These are phyloP conservation scores for Clusia tigrina DNA, from an alignment of 2,888 invertebrate species.

Conservation along the genomic window DNA sequence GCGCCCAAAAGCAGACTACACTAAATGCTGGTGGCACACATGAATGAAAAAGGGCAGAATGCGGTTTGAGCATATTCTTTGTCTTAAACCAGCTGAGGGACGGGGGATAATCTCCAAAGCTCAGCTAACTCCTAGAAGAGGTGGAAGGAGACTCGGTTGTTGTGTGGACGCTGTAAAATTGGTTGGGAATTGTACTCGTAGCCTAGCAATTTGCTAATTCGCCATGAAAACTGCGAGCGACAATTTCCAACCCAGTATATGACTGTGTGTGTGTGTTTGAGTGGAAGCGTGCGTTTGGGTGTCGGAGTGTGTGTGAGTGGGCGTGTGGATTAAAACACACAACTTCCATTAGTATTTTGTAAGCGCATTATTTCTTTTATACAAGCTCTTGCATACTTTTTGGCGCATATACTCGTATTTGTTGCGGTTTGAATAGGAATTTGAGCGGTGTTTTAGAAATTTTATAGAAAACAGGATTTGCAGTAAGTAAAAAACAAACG, in stretches of 20 bases:
- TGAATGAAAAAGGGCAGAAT: not conserved
- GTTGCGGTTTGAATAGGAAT: too few relatives aligned
- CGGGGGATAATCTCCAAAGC: too few relatives aligned
- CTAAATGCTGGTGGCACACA: not conserved
- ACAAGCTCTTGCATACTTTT: conserved; percentile 1
- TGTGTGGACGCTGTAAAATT: not conserved
- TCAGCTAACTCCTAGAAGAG: too few relatives aligned
- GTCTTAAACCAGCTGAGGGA: too few relatives aligned
- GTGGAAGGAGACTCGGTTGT: too few relatives aligned
- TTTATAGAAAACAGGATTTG: not conserved
- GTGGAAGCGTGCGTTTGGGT: not conserved
- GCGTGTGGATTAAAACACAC: conserved; percentile 7
- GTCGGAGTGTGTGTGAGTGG: not conserved
- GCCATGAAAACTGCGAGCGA: too few relatives aligned
- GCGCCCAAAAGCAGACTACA: too few relatives aligned
- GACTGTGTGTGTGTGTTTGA: not conserved
- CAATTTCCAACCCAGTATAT: too few relatives aligned
- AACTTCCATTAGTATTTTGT: conserved; percentile 2
- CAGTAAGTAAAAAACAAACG: not conserved
- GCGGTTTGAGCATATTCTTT: not conserved
- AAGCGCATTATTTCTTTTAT: not conserved
- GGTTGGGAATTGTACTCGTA: not conserved
- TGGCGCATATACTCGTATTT: not conserved
- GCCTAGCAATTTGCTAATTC: not conserved
- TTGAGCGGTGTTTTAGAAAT: not conserved